Evolutionary conservation across 2,888 invertebrate species (phyloP), one percentile per base, ranked within the genome.

Genomic region (Brachyopa scutellaris): DNA sequence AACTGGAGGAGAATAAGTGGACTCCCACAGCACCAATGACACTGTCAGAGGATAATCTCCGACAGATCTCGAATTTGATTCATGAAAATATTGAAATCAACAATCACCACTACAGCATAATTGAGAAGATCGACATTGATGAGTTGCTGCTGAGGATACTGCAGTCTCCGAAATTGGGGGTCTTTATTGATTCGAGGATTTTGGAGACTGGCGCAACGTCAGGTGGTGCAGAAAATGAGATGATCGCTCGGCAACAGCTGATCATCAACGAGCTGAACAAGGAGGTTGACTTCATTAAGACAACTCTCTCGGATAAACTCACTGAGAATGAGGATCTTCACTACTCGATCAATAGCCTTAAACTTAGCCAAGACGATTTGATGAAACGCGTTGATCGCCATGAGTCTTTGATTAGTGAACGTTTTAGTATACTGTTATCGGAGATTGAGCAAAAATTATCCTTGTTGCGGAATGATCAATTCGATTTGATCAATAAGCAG

Each of bases 201-300:
- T 62, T 85, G 7, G 45, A 61, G 15, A 67, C 90, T 74, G 89
- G 91, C 36, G 86, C 84, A 31, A 85, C 84, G 2, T 86, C 87
- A 0, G 86, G 83, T 0, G 70, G 59, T 4, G 77, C 6, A 0
- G 67, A 82, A 17, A 76, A 78, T 2, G 82, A 83, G 11, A 33
- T 76, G 1, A 55, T 86, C 3, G 83, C 85, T 87, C 91, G 11
- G 86, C 92, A 93, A 17, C 91, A 92, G 85, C 87, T 87, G 64
- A 91, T 92, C 89, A 92, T 93, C 7, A 85, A 92, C 5, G 91
- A 91, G 69, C 90, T 93, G 0, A 92, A 92, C 74, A 88, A 88
- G 1, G 92, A 93, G 84, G 90, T 94, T 3, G 91, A 92, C 38
- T 90, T 90, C 72, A 92, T 94, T 72, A 93, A 93, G 85, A 88